These are phyloP conservation scores for Balearica regulorum DNA, from an alignment of 2,797 vertebrate species.

Conservation along the genomic window DNA sequence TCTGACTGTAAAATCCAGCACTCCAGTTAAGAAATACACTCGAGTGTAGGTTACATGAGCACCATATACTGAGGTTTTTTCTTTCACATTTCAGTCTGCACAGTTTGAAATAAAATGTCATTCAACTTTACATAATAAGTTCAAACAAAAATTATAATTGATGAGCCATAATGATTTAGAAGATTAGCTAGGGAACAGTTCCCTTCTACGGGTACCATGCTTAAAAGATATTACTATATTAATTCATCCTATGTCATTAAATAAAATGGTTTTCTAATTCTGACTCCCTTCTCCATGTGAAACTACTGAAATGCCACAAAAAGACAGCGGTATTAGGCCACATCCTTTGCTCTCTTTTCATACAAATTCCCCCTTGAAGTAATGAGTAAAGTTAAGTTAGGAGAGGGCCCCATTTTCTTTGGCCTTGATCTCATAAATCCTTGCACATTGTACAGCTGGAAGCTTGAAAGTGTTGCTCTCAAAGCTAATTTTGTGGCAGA, in stretches of 20 bases:
- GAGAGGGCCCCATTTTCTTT: neutral
- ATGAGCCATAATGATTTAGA: slow-evolving; percentile 58
- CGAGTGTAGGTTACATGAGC: neutral
- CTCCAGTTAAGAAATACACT: slow-evolving; percentile 39
- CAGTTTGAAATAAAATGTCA: slow-evolving; percentile 1
- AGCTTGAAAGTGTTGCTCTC: neutral
- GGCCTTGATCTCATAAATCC: slow-evolving; percentile 3
- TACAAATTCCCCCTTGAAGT: neutral
- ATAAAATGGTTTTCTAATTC: slow-evolving; percentile 14
- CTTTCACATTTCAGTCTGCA: slow-evolving; percentile 52
- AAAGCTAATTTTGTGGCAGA: neutral
- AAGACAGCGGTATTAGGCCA: neutral
- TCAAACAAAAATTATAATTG: slow-evolving; percentile 62
- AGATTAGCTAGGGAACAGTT: slow-evolving; percentile 39
- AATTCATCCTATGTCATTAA: slow-evolving; percentile 40
- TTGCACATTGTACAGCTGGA: neutral
- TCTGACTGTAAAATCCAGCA: neutral
- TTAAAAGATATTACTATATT: slow-evolving; percentile 14
- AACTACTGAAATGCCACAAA: neutral
- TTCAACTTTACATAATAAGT: slow-evolving; percentile 34
- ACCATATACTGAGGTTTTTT: slow-evolving; percentile 2
- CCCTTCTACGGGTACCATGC: neutral
- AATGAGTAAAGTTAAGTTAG: neutral
- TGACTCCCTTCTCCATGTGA: neutral
- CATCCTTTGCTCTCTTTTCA: neutral